A percentile compares a stretch with the other conserved stretches of the same genome.
Conservation (phyloP, 2,113 vertebrate genomes). For the Micronycteris hirsuta region DNA sequence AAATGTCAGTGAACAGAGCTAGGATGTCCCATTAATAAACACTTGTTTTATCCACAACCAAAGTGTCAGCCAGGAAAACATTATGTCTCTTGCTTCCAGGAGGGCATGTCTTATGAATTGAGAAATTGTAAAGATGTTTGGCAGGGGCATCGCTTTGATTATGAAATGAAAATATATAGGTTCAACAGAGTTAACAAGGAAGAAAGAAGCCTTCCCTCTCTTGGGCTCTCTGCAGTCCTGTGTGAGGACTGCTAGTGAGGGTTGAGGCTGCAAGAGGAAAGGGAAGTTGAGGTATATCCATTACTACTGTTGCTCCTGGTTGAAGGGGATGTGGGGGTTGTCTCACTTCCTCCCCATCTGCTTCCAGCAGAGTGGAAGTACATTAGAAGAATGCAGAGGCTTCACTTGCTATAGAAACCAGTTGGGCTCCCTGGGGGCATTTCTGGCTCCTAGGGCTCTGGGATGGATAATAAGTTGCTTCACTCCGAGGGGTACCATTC, state of each 20-base stretch:
- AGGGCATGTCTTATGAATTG: not conserved
- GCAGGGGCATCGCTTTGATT: not conserved
- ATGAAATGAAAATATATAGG: not conserved
- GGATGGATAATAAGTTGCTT: not conserved
- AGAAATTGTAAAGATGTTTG: not conserved
- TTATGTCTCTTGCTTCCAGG: not conserved
- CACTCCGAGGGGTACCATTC: not conserved
- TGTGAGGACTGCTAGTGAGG: not conserved
- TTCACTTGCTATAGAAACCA: constrained; percentile 29
- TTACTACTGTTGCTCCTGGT: not conserved
- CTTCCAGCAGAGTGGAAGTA: not conserved
- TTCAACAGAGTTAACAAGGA: not conserved
- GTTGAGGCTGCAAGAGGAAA: not conserved
- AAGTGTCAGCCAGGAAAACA: not conserved
- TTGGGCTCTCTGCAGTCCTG: not conserved
- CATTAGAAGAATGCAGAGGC: not conserved
- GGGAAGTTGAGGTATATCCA: constrained; percentile 30
- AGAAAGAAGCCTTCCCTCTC: not conserved
- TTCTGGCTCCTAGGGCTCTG: not conserved
- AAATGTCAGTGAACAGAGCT: not conserved
- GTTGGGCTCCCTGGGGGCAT: not conserved
- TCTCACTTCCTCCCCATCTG: constrained; percentile 45
- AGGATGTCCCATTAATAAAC: not conserved
- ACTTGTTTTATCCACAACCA: not conserved
- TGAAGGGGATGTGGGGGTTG: not conserved